Percentiles rank a stretch among this genome's conserved stretches.
Conservation (phyloP, 2,113 vertebrate genomes). For the Podarcis cretensis region DNA sequence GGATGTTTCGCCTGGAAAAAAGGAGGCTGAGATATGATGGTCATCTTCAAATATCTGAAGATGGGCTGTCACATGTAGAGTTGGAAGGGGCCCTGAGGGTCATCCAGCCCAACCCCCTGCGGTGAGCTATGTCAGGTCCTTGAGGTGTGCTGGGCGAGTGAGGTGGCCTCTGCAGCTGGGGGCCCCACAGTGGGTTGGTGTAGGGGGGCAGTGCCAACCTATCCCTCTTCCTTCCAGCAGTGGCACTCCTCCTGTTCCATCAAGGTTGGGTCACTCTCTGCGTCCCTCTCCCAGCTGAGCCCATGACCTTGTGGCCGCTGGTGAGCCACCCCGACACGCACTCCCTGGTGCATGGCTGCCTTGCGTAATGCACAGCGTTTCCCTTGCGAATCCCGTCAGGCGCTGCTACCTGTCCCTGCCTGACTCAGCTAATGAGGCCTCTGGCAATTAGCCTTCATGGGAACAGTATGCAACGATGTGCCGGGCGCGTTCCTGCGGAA, state of each 20-base stretch:
- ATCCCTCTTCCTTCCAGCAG: neutral
- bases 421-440: neutral
- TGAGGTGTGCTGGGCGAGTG: too few species aligned
- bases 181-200: too few species aligned
- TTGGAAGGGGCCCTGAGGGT: too few species aligned
- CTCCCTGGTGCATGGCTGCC: neutral
- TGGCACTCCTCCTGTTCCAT: neutral
- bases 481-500: neutral
- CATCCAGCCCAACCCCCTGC: too few species aligned
- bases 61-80: too few species aligned
- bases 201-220: too few species aligned
- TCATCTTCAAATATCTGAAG: too few species aligned
- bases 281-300: neutral
- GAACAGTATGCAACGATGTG: neutral
- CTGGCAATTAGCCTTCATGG: neutral
- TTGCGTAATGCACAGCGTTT: rapidly evolving
- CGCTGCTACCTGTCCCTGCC: neutral
- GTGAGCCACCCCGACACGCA: rapidly evolving
- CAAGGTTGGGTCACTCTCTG: neutral
- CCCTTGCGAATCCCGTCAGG: neutral
- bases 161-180: too few species aligned
- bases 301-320: neutral
- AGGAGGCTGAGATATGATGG: too few species aligned
- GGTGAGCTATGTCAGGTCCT: too few species aligned
- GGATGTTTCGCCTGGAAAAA: too few species aligned